A percentile compares a stretch with the other conserved stretches of the same genome.
phyloP scores from a whole-genome alignment of 2,113 vertebrate species.

The Forbesichthys papilliferus region DNA sequence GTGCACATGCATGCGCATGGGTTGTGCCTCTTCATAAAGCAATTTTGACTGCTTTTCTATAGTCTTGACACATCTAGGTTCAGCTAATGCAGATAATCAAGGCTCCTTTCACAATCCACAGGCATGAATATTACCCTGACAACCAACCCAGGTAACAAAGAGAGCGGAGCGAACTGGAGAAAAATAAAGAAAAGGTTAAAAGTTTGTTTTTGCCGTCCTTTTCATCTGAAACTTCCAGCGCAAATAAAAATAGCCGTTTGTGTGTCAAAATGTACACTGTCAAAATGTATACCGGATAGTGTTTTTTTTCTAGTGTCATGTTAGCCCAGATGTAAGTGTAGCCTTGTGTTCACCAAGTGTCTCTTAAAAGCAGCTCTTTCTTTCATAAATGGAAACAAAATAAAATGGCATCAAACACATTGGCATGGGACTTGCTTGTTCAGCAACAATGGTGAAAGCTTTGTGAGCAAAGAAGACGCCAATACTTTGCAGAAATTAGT shows the following conservation, averaged over 20 bases:
- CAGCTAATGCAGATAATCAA: background rate
- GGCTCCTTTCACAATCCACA: background rate
- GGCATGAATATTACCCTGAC: background rate
- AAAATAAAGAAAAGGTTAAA: background rate
- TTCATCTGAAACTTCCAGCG: slow-evolving; percentile 4
- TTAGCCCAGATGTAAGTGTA: background rate
- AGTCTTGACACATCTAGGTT: background rate
- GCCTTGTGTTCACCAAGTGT: too few species aligned
- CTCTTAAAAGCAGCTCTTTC: background rate
- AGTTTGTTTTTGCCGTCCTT: background rate
- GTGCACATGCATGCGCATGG: background rate
- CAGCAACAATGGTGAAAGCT: too few species aligned
- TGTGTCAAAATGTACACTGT: background rate
- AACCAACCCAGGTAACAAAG: slow-evolving; percentile 16
- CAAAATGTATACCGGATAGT: background rate
- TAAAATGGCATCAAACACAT: too few species aligned
- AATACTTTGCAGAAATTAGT: too few species aligned
- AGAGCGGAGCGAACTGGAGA: too few species aligned
- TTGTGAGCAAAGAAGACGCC: too few species aligned
- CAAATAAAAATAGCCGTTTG: background rate
- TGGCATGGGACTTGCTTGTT: too few species aligned
- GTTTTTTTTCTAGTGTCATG: background rate
- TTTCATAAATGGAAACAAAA: too few species aligned
- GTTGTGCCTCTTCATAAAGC: background rate
- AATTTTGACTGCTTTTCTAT: background rate